Evolutionary conservation across 2,113 vertebrate genomes (phyloP).

Genomic region (Macroglossus sobrinus): DNA sequence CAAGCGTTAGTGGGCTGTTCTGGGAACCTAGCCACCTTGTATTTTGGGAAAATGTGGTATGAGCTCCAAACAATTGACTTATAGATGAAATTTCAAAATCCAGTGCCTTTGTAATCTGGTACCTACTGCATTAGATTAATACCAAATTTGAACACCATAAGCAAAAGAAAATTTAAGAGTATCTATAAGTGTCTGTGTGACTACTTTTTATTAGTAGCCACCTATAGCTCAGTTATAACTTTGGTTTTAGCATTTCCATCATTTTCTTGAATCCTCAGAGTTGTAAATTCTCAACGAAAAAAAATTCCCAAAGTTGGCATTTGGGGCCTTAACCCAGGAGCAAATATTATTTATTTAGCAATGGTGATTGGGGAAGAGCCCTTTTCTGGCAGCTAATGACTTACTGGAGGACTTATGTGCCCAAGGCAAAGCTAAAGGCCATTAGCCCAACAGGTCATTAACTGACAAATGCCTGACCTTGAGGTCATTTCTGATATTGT

Average conservation of each 20-base stretch:
- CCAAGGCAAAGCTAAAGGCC: conserved; percentile 72
- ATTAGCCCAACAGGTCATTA: conserved; percentile 72
- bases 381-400: conserved; percentile 71
- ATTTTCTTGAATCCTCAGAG: conserved; percentile 63
- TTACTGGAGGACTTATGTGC: conserved; percentile 59
- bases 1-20: neutral
- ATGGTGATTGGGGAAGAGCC: conserved; percentile 54
- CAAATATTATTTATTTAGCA: conserved; percentile 68
- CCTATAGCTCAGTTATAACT: conserved; percentile 1
- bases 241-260: conserved; percentile 46
- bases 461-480: conserved; percentile 69
- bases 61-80: neutral
- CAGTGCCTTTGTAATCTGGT: neutral
- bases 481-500: conserved; percentile 61
- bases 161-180: conserved; percentile 1
- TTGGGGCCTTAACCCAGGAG: conserved; percentile 53
- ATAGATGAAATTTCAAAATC: neutral
- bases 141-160: neutral
- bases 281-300: conserved; percentile 51
- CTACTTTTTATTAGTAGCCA: conserved; percentile 25
- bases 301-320: conserved; percentile 47
- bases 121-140: neutral
- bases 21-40: neutral
- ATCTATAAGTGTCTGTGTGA: neutral
- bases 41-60: neutral